Evolutionary conservation across 2,113 vertebrate genomes (phyloP), one percentile per base, ranked within the genome.

Genomic region (Abramis brama): DNA sequence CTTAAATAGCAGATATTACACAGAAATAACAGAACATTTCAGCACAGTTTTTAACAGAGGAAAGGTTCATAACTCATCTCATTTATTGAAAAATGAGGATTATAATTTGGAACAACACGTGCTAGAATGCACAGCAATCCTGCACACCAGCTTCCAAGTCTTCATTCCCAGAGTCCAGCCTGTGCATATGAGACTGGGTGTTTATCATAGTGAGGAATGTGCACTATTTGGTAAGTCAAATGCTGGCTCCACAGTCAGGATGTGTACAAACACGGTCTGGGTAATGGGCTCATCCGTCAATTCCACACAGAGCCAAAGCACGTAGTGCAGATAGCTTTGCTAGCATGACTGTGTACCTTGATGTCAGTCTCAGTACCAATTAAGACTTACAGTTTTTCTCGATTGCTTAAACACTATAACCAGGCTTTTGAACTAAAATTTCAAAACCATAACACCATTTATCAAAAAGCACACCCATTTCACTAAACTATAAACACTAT

Each of bases 131-230:
- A 55, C 7, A 0, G 15, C 43, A 68, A 17, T 70, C n/a, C 15
- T 21, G 43, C 15, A 36, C 62, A 12, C 39, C 64, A 59, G 73
- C 68, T 30, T 57, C 74, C 39, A 75, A 66, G 68, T 55, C 52
- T 55, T 55, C 52, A 55, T 21, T 15, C 57, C 74, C 55, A 5
- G 75, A 84, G 87, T 86, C 70, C n/a, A 52, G 84, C 36, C 47
- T 74, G 84, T 57, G 57, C 59, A 73, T 59, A 76, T 79, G 77
- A 79, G 75, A 64, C 59, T 82, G 64, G 82, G 82, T 95, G 93
- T 93, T 94, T 93, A 93, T 91, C 90, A 91, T 93, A 89, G 87
- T 84, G 68, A 93, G 93, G 93, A 94, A 93, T 94, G 92, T 92
- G 92, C 91, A 93, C 91, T 94, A 92, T 93, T 93, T 92, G 88